These are phyloP conservation scores for Phenganax subtilis DNA, from an alignment of 92 coral and sea anemone species.

Conservation along the genomic window DNA sequence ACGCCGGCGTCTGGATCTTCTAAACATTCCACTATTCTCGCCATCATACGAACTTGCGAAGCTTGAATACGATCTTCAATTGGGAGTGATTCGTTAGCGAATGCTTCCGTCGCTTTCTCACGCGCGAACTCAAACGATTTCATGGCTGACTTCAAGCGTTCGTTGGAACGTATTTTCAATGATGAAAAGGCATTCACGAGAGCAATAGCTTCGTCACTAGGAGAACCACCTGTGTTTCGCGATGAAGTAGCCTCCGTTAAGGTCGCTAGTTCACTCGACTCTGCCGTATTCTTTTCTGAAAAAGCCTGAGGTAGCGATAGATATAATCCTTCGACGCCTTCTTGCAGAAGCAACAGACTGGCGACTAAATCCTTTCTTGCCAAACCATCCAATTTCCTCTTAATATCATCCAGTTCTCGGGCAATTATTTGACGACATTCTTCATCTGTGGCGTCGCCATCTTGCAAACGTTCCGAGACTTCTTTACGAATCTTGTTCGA, in stretches of 20 bases:
- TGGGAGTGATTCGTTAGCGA: conserved; percentile 6
- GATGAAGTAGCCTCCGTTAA: background rate
- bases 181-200: background rate
- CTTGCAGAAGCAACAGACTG: background rate
- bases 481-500: background rate
- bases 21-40: conserved; percentile 2
- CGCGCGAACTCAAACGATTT: background rate
- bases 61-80: conserved; percentile 21
- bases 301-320: background rate
- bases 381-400: background rate
- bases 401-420: background rate
- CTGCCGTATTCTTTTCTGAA: background rate
- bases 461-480: background rate
- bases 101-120: conserved; percentile 24
- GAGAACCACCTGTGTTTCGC: background rate
- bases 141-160: background rate
- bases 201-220: background rate
- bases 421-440: background rate
- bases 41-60: conserved; percentile 5
- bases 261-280: background rate
- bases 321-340: background rate
- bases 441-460: conserved; percentile 1
- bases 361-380: background rate
- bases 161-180: background rate
- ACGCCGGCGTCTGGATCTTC: conserved; percentile 17